phyloP scores from a whole-genome alignment of 2,888 invertebrate genomes.

The Crematogaster levior region DNA sequence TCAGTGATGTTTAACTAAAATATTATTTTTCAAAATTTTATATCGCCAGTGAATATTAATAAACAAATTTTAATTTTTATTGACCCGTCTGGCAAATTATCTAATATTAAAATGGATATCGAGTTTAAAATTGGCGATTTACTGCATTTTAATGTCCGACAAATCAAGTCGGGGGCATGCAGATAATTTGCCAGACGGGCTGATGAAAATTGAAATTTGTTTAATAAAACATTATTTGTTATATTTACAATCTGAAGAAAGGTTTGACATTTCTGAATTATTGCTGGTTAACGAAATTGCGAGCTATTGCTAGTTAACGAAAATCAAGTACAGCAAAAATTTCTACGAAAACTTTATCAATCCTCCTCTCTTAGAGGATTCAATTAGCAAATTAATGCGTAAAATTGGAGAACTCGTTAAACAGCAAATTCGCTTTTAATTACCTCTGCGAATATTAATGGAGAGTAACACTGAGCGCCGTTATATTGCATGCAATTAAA shows the following conservation, averaged over 20 bases:
- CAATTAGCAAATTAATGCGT: slow-evolving; percentile 62
- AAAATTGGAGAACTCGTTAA: slow-evolving; percentile 60
- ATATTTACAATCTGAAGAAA: slow-evolving; percentile 34
- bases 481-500: slow-evolving; percentile 56
- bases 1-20: slow-evolving; percentile 5
- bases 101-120: too few species aligned
- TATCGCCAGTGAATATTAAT: too few species aligned
- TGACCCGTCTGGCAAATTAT: too few species aligned
- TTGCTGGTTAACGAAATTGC: slow-evolving; percentile 8
- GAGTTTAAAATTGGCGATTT: too few species aligned
- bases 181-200: too few species aligned
- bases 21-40: too few species aligned
- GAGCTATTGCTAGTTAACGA: slow-evolving; percentile 34
- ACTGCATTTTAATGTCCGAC: too few species aligned
- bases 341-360: slow-evolving; percentile 46
- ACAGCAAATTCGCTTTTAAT: slow-evolving; percentile 57
- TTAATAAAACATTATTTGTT: slow-evolving; percentile 1
- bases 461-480: slow-evolving; percentile 44
- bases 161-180: too few species aligned
- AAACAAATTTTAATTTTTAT: too few species aligned
- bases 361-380: slow-evolving; percentile 44
- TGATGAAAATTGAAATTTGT: too few species aligned
- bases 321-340: slow-evolving; percentile 18
- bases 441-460: slow-evolving; percentile 59
- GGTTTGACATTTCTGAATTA: slow-evolving; percentile 16